Base-by-base conservation (phyloP, 2,888 invertebrate genomes). In the Frankliniella fusca region DNA sequence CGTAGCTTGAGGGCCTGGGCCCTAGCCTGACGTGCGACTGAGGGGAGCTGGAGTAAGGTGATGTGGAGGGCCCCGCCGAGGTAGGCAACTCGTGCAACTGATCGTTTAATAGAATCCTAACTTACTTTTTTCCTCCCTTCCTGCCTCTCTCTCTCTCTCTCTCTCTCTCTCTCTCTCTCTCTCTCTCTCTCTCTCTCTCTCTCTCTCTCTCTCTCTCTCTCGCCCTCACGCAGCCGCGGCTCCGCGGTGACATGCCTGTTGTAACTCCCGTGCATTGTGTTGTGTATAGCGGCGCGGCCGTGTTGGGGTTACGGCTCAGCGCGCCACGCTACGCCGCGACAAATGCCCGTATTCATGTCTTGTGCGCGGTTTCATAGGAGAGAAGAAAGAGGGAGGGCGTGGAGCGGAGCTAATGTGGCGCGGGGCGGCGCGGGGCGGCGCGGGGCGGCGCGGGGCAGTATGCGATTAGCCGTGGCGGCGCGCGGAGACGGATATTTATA, bases 331-430 rank as follows among this genome's bases (percentile, higher is more conserved):
- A 5, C 70, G 23, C 23, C 70, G 23, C 23, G 70, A 76, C 70
- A 27, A 76, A 76, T 76, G 70, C 70, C 12, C 70, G 27, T 61
- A 61, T 61, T 61, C 61, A 20, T 61, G 61, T 61, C 61, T 61
- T 61, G 61, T 15, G 61, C 38, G 38, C 61, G 61, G 61, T 61
- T 61, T 61, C n/a, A 61, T 61, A 20, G 61, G 61, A 18, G n/a
- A 61, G 61, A 18, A 18, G 61, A 7, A 61, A 61, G 61, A 18
- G 18, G 61, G 54, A 54, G 54, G 8, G 61, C 61, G 15, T 15
- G 61, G 18, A 38, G 38, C 38, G 38, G 2, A 15, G 61, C 61
- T 61, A 61, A 61, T 61, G 61, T 61, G 18, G 61, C n/a, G 18
- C 61, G 61, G 61, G 10, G 61, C 15, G 61, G 61, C 54, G 3